Evolutionary conservation across 2,888 invertebrate genomes (phyloP), one percentile per base, ranked within the genome.

Genomic region (Ormyrus labotus): DNA sequence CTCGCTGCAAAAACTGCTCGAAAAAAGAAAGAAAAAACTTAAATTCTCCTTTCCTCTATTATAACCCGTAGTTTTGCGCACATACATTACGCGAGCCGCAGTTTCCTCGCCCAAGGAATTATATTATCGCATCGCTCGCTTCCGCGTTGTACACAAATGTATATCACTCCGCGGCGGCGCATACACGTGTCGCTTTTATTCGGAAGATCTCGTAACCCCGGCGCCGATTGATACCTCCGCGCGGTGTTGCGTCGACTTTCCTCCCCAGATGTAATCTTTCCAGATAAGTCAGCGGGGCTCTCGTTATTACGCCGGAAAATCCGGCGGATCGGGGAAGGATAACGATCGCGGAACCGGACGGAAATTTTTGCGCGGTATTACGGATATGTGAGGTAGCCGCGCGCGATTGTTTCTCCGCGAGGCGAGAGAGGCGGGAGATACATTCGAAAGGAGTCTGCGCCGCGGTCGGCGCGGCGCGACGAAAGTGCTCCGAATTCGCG

Each of bases 91-190:
- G 57, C 48, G 61, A 48, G 34, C 48, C 47, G 1, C 53, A 60
- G 60, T 76, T 55, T 34, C 55, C 19, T 77, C 45, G 48, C 48
- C 11, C 53, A 50, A 61, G 47, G 58, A 72, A 77, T 77, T 70
- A 70, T 58, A 69, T 58, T 64, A 77, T 64, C 70, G 50, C 55
- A 61, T 2, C n/a, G 57, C 34, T 7, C 13, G 13, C 70, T 77
- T 77, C 70, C 77, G 70, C 11, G 10, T 76, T 1, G 19, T 19
- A 1, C 1, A 1, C 19, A 19, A 19, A 19, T 19, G 19, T 19
- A 19, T 19, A 19, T 19, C 13, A 13, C 13, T 13, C n/a, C 34
- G 58, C 19, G 58, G 34, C 7, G 50, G 9, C 45, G 47, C 57
- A 53, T 45, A 53, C 51, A 67, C 51, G 51, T 67, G 51, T 13